Conservation (phyloP, 1,140 invertebrate genomes). For the Leptonema lineaticorne region DNA sequence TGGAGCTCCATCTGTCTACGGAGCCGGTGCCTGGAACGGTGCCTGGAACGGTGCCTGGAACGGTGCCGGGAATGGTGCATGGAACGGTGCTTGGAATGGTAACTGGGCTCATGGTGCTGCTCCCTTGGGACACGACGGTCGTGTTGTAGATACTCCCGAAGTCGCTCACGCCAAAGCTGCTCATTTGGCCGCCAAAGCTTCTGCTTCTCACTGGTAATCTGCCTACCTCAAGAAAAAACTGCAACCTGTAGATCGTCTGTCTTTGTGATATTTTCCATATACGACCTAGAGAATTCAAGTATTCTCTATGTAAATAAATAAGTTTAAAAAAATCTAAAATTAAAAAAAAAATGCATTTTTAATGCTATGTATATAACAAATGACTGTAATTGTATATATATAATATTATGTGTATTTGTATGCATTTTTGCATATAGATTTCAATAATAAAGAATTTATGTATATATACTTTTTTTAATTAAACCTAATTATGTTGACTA, state of each 20-base stretch:
- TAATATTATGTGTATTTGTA: too few species aligned
- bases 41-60: slow-evolving; percentile 16
- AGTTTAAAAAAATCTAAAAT: background rate
- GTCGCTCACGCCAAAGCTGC: slow-evolving; percentile 53
- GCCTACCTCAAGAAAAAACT: background rate
- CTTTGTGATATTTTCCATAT: slow-evolving; percentile 1
- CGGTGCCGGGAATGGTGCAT: slow-evolving; percentile 7
- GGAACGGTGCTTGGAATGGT: background rate
- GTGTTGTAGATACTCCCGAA: slow-evolving; percentile 55
- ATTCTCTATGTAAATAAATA: background rate
- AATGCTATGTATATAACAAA: slow-evolving; percentile 10
- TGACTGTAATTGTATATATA: background rate
- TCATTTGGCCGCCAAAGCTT: slow-evolving; percentile 45
- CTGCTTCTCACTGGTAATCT: slow-evolving; percentile 39
- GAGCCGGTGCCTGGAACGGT: slow-evolving; percentile 3
- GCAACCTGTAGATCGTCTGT: background rate
- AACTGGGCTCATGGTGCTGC: slow-evolving; percentile 32
- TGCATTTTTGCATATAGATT: background rate
- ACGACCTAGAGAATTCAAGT: background rate
- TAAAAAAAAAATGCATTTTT: background rate
- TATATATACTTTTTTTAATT: too few species aligned
- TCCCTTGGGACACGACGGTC: slow-evolving; percentile 28
- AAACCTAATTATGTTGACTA: too few species aligned
- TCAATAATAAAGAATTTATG: background rate
- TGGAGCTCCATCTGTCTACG: background rate